These are phyloP conservation scores for Discoglossus pictus DNA, from an alignment of 2,797 vertebrate species.

Conservation along the genomic window DNA sequence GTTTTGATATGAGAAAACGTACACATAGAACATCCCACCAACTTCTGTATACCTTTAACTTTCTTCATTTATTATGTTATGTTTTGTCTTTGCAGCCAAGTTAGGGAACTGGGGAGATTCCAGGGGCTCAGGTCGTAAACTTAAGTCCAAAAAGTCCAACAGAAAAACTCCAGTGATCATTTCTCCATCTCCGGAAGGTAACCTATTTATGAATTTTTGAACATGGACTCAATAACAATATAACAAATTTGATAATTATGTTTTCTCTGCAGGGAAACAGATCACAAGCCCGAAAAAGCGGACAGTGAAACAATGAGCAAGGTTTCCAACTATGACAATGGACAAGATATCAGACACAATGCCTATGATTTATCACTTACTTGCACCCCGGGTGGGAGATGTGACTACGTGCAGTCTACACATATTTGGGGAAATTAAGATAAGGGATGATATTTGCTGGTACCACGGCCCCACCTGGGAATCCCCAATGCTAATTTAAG, in stretches of 20 bases:
- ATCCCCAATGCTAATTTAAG: too few species aligned
- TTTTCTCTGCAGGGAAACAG: constrained; percentile 19
- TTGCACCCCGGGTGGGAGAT: too few species aligned
- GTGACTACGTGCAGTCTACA: too few species aligned
- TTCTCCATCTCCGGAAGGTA: constrained; percentile 41
- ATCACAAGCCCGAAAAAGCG: constrained; percentile 3
- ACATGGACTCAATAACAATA: neutral
- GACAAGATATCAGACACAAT: too few species aligned
- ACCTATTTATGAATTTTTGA: constrained; percentile 2
- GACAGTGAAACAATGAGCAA: constrained; percentile 1
- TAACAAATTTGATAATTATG: neutral
- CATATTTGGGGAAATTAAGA: too few species aligned
- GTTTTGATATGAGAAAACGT: too few species aligned
- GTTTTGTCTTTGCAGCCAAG: constrained; percentile 42
- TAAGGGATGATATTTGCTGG: too few species aligned
- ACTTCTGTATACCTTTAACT: too few species aligned
- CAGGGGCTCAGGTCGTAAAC: neutral
- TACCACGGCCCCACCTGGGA: too few species aligned
- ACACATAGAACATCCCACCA: too few species aligned
- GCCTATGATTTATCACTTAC: too few species aligned
- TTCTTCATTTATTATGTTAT: accelerated
- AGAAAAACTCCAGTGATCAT: constrained; percentile 4
- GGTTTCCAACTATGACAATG: too few species aligned
- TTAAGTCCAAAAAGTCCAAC: constrained; percentile 25
- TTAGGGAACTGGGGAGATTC: constrained; percentile 33